Conservation (phyloP, 2,888 invertebrate genomes). For the Oscheius onirici region DNA sequence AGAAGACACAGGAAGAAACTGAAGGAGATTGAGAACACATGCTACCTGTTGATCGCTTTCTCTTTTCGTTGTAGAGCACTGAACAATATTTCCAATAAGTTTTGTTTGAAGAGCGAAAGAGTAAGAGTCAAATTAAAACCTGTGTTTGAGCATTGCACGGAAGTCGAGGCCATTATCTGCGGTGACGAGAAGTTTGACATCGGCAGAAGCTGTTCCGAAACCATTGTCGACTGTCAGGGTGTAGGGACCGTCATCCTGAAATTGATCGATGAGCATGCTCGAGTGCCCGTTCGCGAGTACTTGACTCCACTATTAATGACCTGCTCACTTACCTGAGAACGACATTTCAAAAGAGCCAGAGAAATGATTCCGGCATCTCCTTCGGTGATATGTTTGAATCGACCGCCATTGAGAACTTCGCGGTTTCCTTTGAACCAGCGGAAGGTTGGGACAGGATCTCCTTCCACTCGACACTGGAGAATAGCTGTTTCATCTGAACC, state of each 20-base stretch:
- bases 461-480: slow-evolving; percentile 90
- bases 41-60: slow-evolving; percentile 31
- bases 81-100: slow-evolving; percentile 1
- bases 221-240: slow-evolving; percentile 89
- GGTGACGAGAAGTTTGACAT: slow-evolving; percentile 92
- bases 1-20: slow-evolving; percentile 15
- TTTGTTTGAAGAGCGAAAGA: background rate
- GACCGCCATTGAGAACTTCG: slow-evolving; percentile 84
- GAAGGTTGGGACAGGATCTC: slow-evolving; percentile 92
- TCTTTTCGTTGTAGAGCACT: slow-evolving; percentile 31
- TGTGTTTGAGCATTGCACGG: slow-evolving; percentile 95
- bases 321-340: slow-evolving; percentile 76
- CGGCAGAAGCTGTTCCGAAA: slow-evolving; percentile 93
- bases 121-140: slow-evolving; percentile 44
- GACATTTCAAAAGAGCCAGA: slow-evolving; percentile 91
- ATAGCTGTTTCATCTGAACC: slow-evolving; percentile 87
- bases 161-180: slow-evolving; percentile 83
- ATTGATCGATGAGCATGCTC: background rate
- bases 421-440: slow-evolving; percentile 68
- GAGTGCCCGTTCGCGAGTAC: slow-evolving; percentile 13
- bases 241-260: slow-evolving; percentile 81
- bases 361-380: slow-evolving; percentile 90
- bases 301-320: slow-evolving; percentile 6
- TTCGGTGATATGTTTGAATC: slow-evolving; percentile 93
- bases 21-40: slow-evolving; percentile 15